Evolutionary conservation across 2,113 vertebrate species (phyloP).

Genomic region (Phyllostomus discolor): DNA sequence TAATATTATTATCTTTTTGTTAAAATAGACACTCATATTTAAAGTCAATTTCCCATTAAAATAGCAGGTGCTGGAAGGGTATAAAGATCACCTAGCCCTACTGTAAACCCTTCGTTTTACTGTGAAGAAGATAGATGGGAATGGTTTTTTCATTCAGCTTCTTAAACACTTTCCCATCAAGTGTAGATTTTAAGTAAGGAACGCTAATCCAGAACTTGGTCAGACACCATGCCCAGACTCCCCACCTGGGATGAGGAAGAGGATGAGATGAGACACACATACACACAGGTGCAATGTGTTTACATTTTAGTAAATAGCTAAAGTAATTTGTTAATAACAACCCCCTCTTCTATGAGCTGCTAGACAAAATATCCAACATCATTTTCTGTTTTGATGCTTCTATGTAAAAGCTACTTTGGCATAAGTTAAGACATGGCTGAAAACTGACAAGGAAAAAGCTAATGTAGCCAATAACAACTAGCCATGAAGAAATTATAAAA

Average conservation of each 20-base stretch:
- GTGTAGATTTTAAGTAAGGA: conserved; percentile 30
- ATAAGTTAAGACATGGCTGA: conserved; percentile 25
- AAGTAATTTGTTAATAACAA: background rate
- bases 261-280: conserved; percentile 51
- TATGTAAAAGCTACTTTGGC: background rate
- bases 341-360: background rate
- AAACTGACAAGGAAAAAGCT: conserved; percentile 42
- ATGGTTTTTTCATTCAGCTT: conserved; percentile 41
- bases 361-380: background rate
- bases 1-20: background rate
- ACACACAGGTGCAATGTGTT: conserved; percentile 61
- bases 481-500: conserved; percentile 38
- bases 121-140: background rate
- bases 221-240: conserved; percentile 50
- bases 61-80: background rate
- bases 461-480: conserved; percentile 43
- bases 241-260: conserved; percentile 52
- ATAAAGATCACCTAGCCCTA: background rate
- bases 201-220: conserved; percentile 41
- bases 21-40: background rate
- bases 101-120: background rate
- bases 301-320: conserved; percentile 61
- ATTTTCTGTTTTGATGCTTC: background rate
- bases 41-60: background rate
- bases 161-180: conserved; percentile 67